Evolutionary conservation across 2,113 vertebrate species (phyloP).

Genomic region (Saccopteryx leptura): DNA sequence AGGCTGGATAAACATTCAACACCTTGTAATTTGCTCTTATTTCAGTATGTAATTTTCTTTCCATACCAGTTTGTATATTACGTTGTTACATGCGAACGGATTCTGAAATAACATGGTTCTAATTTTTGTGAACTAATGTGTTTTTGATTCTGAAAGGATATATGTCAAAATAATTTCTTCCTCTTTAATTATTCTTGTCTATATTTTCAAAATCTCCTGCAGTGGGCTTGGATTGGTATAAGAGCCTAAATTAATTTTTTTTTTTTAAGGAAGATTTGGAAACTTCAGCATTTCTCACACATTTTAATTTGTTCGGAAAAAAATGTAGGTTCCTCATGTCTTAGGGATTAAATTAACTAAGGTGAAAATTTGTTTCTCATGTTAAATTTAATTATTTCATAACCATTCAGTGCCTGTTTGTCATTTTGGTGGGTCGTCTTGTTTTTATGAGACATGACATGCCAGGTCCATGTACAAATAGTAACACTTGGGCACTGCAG

Average conservation of each 20-base stretch:
- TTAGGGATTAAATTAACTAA: background rate
- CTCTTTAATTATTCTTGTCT: background rate
- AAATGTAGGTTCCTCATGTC: background rate
- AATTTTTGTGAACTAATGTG: background rate
- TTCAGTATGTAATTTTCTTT: background rate
- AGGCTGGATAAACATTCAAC: background rate
- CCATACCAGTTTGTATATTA: background rate
- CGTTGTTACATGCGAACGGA: background rate
- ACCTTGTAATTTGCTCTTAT: background rate
- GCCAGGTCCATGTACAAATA: background rate
- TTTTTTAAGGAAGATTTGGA: background rate
- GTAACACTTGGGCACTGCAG: background rate
- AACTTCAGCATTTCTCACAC: background rate
- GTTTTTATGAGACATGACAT: conserved; percentile 16
- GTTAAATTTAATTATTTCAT: background rate
- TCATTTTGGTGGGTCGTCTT: conserved; percentile 16
- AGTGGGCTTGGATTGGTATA: background rate
- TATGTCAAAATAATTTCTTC: background rate
- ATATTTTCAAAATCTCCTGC: background rate
- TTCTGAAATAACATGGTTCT: conserved; percentile 15
- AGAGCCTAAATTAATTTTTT: background rate
- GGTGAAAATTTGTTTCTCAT: conserved; percentile 3
- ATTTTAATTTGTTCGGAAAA: conserved; percentile 38
- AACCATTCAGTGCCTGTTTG: conserved; percentile 18
- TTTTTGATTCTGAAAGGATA: background rate